Evolutionary conservation across 2,888 invertebrate species (phyloP), one percentile per base, ranked within the genome.

Genomic region (Drosophila seclusa): DNA sequence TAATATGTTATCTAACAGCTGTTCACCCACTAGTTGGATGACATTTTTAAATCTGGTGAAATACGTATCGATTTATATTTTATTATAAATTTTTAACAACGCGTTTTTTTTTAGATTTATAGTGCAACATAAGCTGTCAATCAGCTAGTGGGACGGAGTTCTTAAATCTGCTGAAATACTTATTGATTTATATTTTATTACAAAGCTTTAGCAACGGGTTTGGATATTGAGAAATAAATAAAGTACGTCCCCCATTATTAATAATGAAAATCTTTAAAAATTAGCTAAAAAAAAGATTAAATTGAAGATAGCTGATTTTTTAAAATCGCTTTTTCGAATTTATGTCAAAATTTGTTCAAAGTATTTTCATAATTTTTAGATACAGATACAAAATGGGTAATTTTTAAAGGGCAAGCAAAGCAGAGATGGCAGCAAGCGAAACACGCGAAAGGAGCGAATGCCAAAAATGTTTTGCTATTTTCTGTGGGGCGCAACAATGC

Each of bases 401-500:
- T 45, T 45, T 16, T 21, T 1, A 2, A 49, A 10, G 49, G 8
- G 7, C 24, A 13, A 16, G 13, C 11, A n/a, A n/a, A 13, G 18
- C 36, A 36, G 27, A 40, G 40, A 58, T 54, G 27, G 34, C 38
- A 50, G 66, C 57, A 40, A 42, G 24, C 21, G 49, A 66, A 65
- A 58, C 27, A 66, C 65, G 63, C 4, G 16, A 45, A 24, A 71
- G 58, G 55, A 55, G 45, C 21, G 71, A 68, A 67, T 60, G 65
- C 13, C 50, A 55, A 78, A 76, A 61, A 40, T 67, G 61, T 74
- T 88, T 85, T 80, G 76, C 80, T 73, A 87, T 66, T 76, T 85
- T 76, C 16, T 54, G 32, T n/a, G 24, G 55, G 21, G 42, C 55
- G 64, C 68, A 68, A 60, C 57, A 76, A 50, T 48, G 48, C 42